Base-by-base conservation (phyloP, 2,888 invertebrate species). In the Opisthograptis luteolata region DNA sequence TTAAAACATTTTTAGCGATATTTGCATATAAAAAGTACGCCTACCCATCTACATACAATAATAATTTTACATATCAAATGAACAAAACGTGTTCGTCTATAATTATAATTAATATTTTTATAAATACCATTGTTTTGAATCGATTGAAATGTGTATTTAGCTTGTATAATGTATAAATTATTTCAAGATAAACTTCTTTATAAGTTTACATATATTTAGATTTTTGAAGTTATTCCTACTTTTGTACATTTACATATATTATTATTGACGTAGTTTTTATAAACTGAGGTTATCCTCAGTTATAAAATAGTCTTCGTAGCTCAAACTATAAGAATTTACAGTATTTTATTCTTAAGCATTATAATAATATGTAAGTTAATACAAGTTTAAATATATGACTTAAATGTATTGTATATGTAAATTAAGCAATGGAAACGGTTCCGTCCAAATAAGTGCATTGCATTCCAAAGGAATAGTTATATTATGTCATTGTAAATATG, bases 381-480 rank as follows among this genome's bases (percentile, higher is more conserved):
- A 27, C 48, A 57, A 55, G 36, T 6, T 60, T 49, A 42, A 50
- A 34, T 58, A 56, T 19, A 45, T n/a, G n/a, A n/a, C n/a, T n/a
- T n/a, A n/a, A n/a, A n/a, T n/a, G n/a, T n/a, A n/a, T n/a, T n/a
- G n/a, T n/a, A n/a, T n/a, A n/a, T n/a, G 41, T 49, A 59, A 56
- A 44, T 36, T 64, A 68, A 66, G 60, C 50, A 63, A 68, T 68
- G 68, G 70, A 64, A 77, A 76, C 66, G 67, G 68, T 77, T 84
- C 86, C 88, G 86, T 86, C 88, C 89, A 87, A 88, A 82, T 75
- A 60, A 53, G 69, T 77, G 73, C 70, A 76, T 74, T 81, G 74
- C 79, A 80, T 86, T 89, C 89, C 89, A 89, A 89, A 89, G 89
- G 87, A 86, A 87, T 84, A 82, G 13, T 34, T 20, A n/a, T n/a